Evolutionary conservation across 2,113 vertebrate genomes (phyloP).

Genomic region (Sterrhoptilus dennistouni): DNA sequence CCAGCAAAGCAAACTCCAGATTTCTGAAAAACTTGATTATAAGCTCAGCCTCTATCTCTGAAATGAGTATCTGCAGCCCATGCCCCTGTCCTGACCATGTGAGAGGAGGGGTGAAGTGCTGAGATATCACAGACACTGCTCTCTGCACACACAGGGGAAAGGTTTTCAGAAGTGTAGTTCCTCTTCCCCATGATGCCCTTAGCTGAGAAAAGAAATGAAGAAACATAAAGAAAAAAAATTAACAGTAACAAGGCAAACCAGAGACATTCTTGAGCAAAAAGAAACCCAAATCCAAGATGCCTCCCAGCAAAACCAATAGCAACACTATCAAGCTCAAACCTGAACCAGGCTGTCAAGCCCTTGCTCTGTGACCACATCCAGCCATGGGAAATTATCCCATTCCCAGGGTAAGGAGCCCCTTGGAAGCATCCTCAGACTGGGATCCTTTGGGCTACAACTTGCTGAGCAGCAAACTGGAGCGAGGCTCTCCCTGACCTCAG

Average conservation of each 20-base stretch:
- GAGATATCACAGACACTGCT: not conserved
- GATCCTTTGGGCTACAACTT: not conserved
- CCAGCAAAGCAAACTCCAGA: not conserved
- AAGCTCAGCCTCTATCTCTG: not conserved
- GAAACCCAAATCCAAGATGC: not conserved
- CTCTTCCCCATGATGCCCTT: not conserved
- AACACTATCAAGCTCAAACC: not conserved
- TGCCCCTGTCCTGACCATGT: not conserved
- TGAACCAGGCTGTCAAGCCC: not conserved
- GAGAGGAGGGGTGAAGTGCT: not conserved
- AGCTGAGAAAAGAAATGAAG: not conserved
- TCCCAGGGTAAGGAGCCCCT: not conserved
- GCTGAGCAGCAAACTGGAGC: not conserved
- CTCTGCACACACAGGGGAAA: not conserved
- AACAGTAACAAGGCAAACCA: not conserved
- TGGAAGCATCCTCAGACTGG: not conserved
- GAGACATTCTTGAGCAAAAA: not conserved
- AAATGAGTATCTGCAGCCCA: not conserved
- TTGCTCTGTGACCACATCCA: not conserved
- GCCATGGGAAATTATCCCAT: not conserved
- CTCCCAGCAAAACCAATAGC: not conserved
- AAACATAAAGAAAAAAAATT: not conserved
- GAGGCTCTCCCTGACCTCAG: constrained; percentile 38
- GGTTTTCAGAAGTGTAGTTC: not conserved
- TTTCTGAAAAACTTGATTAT: not conserved